A percentile compares a stretch with the other conserved stretches of the same genome.
Evolutionary conservation across 2,888 invertebrate genomes (phyloP).

Genomic region (Aphrophora alni): DNA sequence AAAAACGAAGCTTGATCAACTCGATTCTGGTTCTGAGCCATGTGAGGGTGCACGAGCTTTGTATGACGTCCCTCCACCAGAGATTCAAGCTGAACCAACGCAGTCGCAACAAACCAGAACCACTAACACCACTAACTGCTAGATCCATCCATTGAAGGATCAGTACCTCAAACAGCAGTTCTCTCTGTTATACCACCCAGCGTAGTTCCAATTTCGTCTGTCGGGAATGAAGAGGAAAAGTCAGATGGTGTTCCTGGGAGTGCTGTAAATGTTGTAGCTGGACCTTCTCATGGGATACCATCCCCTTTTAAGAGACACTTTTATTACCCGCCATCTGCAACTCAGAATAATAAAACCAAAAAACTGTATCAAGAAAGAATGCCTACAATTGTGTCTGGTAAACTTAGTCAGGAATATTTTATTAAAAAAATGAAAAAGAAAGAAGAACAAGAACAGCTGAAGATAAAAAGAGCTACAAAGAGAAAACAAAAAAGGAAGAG

Average conservation of each 20-base stretch:
- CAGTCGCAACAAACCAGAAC: neutral
- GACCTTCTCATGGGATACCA: no score
- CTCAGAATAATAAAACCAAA: neutral
- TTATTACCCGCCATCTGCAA: no score
- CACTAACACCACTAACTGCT: no score
- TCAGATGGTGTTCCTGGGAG: neutral
- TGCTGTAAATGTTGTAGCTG: neutral
- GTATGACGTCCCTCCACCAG: neutral
- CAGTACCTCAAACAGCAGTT: neutral
- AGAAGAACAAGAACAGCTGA: no score
- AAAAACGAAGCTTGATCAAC: slow-evolving; percentile 2
- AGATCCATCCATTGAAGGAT: no score
- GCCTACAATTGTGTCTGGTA: no score
- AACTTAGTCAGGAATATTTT: neutral
- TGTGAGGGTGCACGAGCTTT: neutral
- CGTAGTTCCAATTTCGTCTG: neutral
- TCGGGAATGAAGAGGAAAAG: neutral
- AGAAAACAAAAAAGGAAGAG: neutral
- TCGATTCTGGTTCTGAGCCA: neutral
- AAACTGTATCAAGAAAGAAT: neutral
- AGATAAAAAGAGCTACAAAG: no score
- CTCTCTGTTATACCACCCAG: slow-evolving; percentile 2
- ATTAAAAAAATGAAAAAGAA: neutral
- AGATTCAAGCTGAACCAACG: slow-evolving; percentile 9
- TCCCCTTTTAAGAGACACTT: no score